These are phyloP conservation scores for Uria lomvia DNA, from an alignment of 2,113 vertebrate species.

Conservation along the genomic window DNA sequence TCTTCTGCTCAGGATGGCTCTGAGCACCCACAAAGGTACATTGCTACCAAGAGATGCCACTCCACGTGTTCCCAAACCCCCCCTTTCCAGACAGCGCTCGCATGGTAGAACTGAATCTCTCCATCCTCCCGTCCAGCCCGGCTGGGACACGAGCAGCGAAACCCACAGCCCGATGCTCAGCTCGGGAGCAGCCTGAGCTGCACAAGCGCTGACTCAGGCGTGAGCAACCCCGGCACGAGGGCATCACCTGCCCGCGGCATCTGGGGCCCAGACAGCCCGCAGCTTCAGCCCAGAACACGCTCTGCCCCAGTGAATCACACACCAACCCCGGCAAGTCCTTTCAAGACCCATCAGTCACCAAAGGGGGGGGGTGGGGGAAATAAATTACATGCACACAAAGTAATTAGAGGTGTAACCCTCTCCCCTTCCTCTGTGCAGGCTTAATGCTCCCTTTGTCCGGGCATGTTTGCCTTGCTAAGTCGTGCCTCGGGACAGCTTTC, in stretches of 20 bases:
- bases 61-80: not conserved
- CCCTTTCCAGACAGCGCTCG: not conserved
- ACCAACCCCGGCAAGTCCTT: slow-evolving; percentile 44
- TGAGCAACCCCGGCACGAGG: not conserved
- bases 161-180: not conserved
- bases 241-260: not conserved
- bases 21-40: not conserved
- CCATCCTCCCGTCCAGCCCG: not conserved
- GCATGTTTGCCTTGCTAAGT: slow-evolving; percentile 48
- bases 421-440: slow-evolving; percentile 39
- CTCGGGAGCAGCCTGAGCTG: not conserved
- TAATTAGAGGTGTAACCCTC: slow-evolving; percentile 69
- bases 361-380: not conserved
- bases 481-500: slow-evolving; percentile 43
- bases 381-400: slow-evolving; percentile 39
- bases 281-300: not conserved
- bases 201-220: slow-evolving; percentile 7
- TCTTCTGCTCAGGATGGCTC: not conserved
- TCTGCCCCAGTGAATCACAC: slow-evolving; percentile 57
- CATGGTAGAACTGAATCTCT: not conserved
- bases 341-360: slow-evolving; percentile 61
- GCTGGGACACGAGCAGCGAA: not conserved
- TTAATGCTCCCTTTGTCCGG: slow-evolving; percentile 56
- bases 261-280: not conserved
- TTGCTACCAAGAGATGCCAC: not conserved